Percentiles rank a stretch among this genome's conserved stretches.
These are phyloP conservation scores for Drosophila elegans DNA, from an alignment of 1,140 invertebrate genomes.

Conservation along the genomic window DNA sequence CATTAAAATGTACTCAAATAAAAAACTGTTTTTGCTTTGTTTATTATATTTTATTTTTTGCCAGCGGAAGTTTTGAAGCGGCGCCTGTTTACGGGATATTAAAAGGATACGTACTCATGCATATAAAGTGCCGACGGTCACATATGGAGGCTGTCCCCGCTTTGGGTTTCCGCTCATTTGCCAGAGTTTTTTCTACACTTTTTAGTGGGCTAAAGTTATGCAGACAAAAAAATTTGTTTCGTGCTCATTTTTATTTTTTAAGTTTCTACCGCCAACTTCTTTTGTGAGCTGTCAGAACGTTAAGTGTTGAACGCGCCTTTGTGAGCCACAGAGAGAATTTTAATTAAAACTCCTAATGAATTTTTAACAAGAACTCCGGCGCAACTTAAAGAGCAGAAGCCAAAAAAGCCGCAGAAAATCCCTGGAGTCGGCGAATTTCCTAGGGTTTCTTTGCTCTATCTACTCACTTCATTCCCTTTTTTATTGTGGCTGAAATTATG, in stretches of 20 bases:
- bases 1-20: too few relatives aligned
- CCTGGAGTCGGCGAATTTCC: slow-evolving; percentile 30
- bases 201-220: slow-evolving; percentile 45
- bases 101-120: slow-evolving; percentile 79
- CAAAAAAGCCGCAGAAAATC: slow-evolving; percentile 31
- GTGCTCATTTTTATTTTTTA: slow-evolving; percentile 21
- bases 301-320: slow-evolving; percentile 45
- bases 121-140: slow-evolving; percentile 67
- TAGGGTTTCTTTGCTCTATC: slow-evolving; percentile 18
- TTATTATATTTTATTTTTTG: slow-evolving; percentile 63
- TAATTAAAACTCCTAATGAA: slow-evolving; percentile 79
- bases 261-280: slow-evolving; percentile 28
- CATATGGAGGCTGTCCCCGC: slow-evolving; percentile 63
- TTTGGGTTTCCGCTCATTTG: slow-evolving; percentile 15
- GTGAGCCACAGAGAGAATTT: slow-evolving; percentile 51
- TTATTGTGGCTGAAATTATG: slow-evolving; percentile 45
- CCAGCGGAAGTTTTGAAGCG: slow-evolving; percentile 65
- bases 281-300: slow-evolving; percentile 31
- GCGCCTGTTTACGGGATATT: slow-evolving; percentile 65
- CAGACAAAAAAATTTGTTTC: slow-evolving; percentile 28
- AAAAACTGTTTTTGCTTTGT: slow-evolving; percentile 13
- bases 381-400: slow-evolving; percentile 34
- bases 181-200: slow-evolving; percentile 1
- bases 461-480: background rate
- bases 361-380: slow-evolving; percentile 64